Conservation (phyloP, 2,888 invertebrate species). For the Noctua fimbriata region DNA sequence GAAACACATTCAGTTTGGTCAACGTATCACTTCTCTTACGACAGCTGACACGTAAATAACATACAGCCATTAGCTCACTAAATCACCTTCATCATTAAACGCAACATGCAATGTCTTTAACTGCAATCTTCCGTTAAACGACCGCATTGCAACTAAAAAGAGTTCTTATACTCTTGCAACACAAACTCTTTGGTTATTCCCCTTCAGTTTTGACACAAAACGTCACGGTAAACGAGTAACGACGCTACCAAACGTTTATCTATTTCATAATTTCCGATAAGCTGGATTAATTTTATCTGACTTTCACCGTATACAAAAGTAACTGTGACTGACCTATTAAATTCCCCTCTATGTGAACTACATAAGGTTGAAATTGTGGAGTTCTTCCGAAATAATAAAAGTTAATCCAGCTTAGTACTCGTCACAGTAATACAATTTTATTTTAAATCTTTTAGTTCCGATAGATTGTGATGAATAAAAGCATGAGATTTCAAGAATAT, state of each 20-base stretch:
- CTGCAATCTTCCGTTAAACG: conserved; percentile 40
- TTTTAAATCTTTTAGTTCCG: conserved; percentile 36
- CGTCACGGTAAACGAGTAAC: conserved; percentile 69
- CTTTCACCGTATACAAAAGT: conserved; percentile 70
- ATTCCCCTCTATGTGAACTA: conserved; percentile 17
- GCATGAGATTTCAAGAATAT: conserved; percentile 47
- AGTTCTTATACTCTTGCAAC: conserved; percentile 57
- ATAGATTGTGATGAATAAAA: conserved; percentile 46
- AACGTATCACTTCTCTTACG: neutral
- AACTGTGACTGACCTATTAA: conserved; percentile 30
- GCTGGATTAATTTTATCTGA: conserved; percentile 59
- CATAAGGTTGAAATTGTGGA: conserved; percentile 29
- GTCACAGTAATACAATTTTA: conserved; percentile 27
- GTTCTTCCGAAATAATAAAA: conserved; percentile 1
- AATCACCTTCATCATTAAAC: conserved; percentile 8
- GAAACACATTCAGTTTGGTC: neutral
- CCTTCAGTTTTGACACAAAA: conserved; percentile 66
- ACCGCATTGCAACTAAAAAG: conserved; percentile 38
- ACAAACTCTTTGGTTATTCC: conserved; percentile 60
- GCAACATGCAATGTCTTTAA: conserved; percentile 38
- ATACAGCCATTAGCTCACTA: neutral
- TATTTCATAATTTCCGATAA: conserved; percentile 56
- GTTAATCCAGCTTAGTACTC: conserved; percentile 36
- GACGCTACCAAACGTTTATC: conserved; percentile 50
- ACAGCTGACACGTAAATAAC: conserved; percentile 7